Conservation (phyloP, 2,888 invertebrate genomes). For the Tetranychus truncatus region DNA sequence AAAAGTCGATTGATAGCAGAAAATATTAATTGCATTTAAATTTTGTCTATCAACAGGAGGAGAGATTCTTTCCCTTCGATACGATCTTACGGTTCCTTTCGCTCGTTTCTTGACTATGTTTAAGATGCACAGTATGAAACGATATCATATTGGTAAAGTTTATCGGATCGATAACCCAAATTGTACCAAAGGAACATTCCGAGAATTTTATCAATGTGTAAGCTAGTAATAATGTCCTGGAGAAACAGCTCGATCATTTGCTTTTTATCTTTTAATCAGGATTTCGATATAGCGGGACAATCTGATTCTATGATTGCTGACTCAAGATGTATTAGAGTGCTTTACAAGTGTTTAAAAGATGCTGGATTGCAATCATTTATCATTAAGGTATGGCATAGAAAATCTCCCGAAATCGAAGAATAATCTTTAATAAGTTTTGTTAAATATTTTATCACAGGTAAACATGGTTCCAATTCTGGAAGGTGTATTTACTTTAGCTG, state of each 20-base stretch:
- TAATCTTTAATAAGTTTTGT: constrained; percentile 78
- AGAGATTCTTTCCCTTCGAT: constrained; percentile 80
- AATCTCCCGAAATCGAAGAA: constrained; percentile 34
- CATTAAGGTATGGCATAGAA: constrained; percentile 46
- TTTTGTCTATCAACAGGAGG: constrained; percentile 63
- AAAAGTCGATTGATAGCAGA: constrained; percentile 93
- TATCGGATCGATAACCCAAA: constrained; percentile 94
- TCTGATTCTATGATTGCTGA: constrained; percentile 95
- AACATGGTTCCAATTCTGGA: constrained; percentile 86
- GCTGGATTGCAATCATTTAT: constrained; percentile 69
- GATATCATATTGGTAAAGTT: constrained; percentile 97
- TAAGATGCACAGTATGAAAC: constrained; percentile 75
- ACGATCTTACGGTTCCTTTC: constrained; percentile 94
- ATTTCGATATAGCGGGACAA: constrained; percentile 94
- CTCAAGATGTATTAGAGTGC: constrained; percentile 82
- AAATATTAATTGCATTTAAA: constrained; percentile 71
- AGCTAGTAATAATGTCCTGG: constrained; percentile 42
- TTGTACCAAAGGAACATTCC: constrained; percentile 80
- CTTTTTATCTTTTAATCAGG: constrained; percentile 41
- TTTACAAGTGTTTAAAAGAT: constrained; percentile 66
- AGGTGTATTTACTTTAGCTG: constrained; percentile 90
- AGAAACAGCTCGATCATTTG: background rate
- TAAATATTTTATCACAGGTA: constrained; percentile 60
- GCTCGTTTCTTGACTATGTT: constrained; percentile 95
- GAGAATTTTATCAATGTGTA: constrained; percentile 99